Conservation (phyloP, 1,140 invertebrate genomes). For the Microplitis mediator region DNA sequence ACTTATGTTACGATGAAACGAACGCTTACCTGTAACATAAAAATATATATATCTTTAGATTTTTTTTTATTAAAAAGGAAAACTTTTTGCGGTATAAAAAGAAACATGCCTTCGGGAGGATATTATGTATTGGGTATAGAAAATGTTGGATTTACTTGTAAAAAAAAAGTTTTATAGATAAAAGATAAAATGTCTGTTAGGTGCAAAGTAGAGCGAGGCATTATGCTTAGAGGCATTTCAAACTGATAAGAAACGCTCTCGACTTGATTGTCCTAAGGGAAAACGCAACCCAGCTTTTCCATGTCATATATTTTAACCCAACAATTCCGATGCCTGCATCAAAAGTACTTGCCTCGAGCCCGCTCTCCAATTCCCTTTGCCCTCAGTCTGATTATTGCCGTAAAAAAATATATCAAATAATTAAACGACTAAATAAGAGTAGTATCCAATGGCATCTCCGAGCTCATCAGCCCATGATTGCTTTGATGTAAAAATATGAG, state of each 20-base stretch:
- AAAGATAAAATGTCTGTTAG: conserved; percentile 31
- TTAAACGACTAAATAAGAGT: too few relatives aligned
- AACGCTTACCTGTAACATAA: conserved; percentile 31
- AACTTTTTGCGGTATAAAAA: background rate
- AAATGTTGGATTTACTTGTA: conserved; percentile 20
- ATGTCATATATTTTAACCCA: too few relatives aligned
- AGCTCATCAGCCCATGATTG: too few relatives aligned
- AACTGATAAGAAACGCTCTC: conserved; percentile 23
- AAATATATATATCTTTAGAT: background rate
- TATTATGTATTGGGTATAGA: conserved; percentile 7
- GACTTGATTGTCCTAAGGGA: conserved; percentile 16
- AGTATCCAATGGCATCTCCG: too few relatives aligned
- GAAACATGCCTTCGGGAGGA: background rate
- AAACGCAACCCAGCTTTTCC: background rate
- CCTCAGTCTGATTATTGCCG: too few relatives aligned
- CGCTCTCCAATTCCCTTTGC: too few relatives aligned
- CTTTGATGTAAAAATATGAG: too few relatives aligned
- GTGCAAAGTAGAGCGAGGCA: conserved; percentile 32
- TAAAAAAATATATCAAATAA: too few relatives aligned
- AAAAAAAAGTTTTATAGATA: conserved; percentile 25
- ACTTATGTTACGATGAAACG: background rate
- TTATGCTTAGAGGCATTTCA: conserved; percentile 23
- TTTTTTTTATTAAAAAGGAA: background rate
- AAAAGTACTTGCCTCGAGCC: too few relatives aligned
- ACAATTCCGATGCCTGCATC: too few relatives aligned